Conservation (phyloP, 2,113 vertebrate species). For the Urocitellus parryii region DNA sequence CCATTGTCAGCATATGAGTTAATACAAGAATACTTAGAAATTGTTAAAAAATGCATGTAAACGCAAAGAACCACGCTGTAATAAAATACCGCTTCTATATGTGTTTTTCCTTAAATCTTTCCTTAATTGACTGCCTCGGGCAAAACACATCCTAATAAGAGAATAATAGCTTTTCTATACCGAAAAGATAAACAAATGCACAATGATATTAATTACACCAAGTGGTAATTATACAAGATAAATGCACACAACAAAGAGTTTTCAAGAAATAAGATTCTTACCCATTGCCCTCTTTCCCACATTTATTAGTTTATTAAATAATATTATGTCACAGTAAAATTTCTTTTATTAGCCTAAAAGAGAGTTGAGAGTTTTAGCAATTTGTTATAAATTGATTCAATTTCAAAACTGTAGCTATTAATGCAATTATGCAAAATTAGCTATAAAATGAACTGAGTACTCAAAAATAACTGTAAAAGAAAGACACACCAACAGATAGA, state of each 20-base stretch:
- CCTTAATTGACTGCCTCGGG: conserved; percentile 6
- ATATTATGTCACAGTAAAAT: conserved; percentile 65
- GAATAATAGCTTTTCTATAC: conserved; percentile 14
- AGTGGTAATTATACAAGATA: conserved; percentile 64
- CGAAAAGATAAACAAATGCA: conserved; percentile 49
- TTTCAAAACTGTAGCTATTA: conserved; percentile 65
- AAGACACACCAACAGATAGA: conserved; percentile 24
- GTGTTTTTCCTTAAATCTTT: conserved; percentile 28
- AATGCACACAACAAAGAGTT: conserved; percentile 43
- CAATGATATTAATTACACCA: conserved; percentile 58
- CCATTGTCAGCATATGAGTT: neutral
- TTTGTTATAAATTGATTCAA: conserved; percentile 57
- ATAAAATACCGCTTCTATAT: neutral
- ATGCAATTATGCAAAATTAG: conserved; percentile 60
- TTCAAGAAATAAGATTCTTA: conserved; percentile 66
- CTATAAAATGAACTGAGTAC: neutral
- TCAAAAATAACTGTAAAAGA: conserved; percentile 60
- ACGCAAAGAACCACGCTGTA: neutral
- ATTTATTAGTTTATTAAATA: conserved; percentile 80
- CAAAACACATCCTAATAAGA: conserved; percentile 25
- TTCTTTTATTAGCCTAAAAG: conserved; percentile 30
- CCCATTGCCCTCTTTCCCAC: conserved; percentile 43
- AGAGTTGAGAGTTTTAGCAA: conserved; percentile 62
- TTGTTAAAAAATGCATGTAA: neutral
- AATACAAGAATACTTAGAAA: neutral